A percentile compares a stretch with the other conserved stretches of the same genome.
These are phyloP conservation scores for Pygocentrus nattereri DNA, from an alignment of 2,797 vertebrate genomes.

Conservation along the genomic window DNA sequence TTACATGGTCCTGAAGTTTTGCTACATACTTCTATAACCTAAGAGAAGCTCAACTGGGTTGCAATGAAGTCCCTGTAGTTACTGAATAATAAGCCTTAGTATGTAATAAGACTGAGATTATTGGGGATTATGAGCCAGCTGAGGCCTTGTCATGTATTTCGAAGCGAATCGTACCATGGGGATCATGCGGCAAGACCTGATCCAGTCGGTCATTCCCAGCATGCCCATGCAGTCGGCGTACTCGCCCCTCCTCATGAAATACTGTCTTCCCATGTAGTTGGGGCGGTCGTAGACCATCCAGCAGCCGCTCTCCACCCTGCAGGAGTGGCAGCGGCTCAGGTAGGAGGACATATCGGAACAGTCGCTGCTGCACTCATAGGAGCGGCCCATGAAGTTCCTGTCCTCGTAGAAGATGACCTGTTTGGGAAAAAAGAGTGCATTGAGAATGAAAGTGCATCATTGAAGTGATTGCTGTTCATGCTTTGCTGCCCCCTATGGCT, in stretches of 20 bases:
- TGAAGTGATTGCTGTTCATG: background rate
- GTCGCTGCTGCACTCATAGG: constrained; percentile 75
- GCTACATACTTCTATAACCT: too few species aligned
- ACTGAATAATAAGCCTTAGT: too few species aligned
- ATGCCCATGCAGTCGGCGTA: constrained; percentile 75
- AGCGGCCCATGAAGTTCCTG: constrained; percentile 76
- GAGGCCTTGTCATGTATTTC: background rate
- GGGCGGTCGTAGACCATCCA: constrained; percentile 78
- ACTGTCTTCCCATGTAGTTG: constrained; percentile 75
- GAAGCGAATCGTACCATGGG: constrained; percentile 56
- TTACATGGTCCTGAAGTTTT: too few species aligned
- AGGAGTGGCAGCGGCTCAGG: constrained; percentile 77
- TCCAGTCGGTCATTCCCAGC: constrained; percentile 73
- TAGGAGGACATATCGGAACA: constrained; percentile 71
- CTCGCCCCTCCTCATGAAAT: constrained; percentile 75
- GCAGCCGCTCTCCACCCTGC: constrained; percentile 76
- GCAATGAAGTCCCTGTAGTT: too few species aligned
- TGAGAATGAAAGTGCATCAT: too few species aligned
- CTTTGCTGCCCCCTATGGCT: background rate
- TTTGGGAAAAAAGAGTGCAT: constrained; percentile 21
- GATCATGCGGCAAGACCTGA: constrained; percentile 75
- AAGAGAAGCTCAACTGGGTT: too few species aligned
- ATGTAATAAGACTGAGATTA: too few species aligned
- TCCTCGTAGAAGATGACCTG: constrained; percentile 84
- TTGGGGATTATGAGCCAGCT: background rate